A percentile compares a stretch with the other conserved stretches of the same genome.
phyloP scores from a whole-genome alignment of 2,113 vertebrate genomes.

The Mus pahari region DNA sequence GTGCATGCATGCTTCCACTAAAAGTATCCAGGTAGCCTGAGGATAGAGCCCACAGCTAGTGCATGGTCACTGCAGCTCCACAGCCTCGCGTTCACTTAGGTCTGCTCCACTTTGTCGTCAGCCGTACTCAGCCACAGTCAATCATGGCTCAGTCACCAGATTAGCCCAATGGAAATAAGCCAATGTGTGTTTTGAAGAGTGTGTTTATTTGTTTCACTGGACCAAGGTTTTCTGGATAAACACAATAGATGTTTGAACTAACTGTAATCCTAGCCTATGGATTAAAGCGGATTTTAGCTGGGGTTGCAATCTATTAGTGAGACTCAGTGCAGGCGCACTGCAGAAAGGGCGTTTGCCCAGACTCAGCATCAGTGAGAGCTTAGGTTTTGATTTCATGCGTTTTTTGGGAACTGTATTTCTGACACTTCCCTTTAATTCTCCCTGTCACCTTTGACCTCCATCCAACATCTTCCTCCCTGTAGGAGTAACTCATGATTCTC shows the following conservation, averaged over 20 bases:
- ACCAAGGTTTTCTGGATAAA: constrained; percentile 21
- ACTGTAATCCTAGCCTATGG: not conserved
- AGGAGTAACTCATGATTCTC: not conserved
- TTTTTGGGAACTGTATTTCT: not conserved
- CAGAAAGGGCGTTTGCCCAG: not conserved
- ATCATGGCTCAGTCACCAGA: not conserved
- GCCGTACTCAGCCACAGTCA: not conserved
- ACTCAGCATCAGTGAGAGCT: not conserved
- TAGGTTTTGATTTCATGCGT: not conserved
- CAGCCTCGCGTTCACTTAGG: not conserved
- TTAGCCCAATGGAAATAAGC: not conserved
- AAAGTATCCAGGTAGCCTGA: not conserved
- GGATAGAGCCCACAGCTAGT: not conserved
- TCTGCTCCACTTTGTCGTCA: not conserved
- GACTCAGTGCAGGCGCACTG: not conserved
- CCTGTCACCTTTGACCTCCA: not conserved
- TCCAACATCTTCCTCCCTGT: not conserved
- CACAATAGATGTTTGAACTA: constrained; percentile 30
- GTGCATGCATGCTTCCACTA: not conserved
- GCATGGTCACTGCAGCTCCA: not conserved
- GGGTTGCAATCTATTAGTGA: constrained; percentile 9
- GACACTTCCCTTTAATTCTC: not conserved
- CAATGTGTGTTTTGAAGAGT: not conserved
- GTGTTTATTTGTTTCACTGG: not conserved
- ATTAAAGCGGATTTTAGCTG: constrained; percentile 52